Percentiles rank a stretch among this genome's conserved stretches.
Evolutionary conservation across 1,140 invertebrate genomes (phyloP).

Genomic region (Euwallacea similis): DNA sequence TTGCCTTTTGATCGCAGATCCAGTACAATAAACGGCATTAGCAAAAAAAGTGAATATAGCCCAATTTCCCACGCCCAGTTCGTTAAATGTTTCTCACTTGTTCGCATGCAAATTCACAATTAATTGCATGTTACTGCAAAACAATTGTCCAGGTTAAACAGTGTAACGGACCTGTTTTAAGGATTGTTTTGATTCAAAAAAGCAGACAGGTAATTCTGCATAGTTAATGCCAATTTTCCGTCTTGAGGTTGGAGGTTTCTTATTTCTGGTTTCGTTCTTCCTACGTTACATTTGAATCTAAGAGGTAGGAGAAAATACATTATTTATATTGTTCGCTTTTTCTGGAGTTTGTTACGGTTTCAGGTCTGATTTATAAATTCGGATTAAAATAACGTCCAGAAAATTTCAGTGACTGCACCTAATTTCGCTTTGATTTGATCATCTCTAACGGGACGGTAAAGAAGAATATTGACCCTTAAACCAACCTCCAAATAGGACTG

Average conservation of each 20-base stretch:
- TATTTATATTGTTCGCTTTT: no score
- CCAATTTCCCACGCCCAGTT: constrained; percentile 33
- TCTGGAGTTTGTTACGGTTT: no score
- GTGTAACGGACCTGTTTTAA: constrained; percentile 29
- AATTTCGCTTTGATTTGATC: no score
- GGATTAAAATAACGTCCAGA: no score
- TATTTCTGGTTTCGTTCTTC: no score
- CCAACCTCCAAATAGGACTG: no score
- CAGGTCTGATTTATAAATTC: no score
- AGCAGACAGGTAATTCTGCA: constrained; percentile 16
- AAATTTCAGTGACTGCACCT: no score
- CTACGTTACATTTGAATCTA: no score
- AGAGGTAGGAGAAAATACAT: no score
- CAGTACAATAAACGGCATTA: background rate
- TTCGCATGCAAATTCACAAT: constrained; percentile 36
- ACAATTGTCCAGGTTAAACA: constrained; percentile 36
- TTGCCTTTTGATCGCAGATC: background rate
- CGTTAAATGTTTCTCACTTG: constrained; percentile 32
- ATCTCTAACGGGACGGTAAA: no score
- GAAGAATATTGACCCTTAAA: no score
- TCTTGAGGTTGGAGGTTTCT: background rate
- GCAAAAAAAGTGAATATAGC: constrained; percentile 12
- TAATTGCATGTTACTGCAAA: constrained; percentile 33
- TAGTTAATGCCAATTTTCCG: constrained; percentile 21
- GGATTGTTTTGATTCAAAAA: constrained; percentile 28